Evolutionary conservation across 2,113 vertebrate species (phyloP).

Genomic region (Emberiza fucata): DNA sequence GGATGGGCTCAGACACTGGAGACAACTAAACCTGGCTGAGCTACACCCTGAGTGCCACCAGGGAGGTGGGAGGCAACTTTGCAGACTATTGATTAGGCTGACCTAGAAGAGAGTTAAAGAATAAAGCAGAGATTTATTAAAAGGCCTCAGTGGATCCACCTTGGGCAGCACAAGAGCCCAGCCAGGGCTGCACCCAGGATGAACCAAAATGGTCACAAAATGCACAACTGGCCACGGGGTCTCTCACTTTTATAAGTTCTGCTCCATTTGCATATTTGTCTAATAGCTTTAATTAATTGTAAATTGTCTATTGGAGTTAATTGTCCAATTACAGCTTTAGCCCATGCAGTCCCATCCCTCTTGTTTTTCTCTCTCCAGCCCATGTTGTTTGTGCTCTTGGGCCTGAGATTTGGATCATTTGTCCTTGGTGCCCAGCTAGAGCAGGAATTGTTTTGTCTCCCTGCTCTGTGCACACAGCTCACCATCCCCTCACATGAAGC

Average conservation of each 20-base stretch:
- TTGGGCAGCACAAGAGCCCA: neutral
- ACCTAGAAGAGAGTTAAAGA: neutral
- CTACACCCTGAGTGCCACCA: neutral
- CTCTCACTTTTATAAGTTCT: neutral
- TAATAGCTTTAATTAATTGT: too few relatives aligned
- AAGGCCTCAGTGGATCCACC: neutral
- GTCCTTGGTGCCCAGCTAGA: neutral
- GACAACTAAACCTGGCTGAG: neutral
- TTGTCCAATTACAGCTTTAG: neutral
- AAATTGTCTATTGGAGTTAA: too few relatives aligned
- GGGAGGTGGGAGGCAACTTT: neutral
- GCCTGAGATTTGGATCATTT: neutral
- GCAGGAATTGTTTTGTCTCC: neutral
- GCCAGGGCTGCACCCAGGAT: neutral
- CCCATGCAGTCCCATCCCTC: rapidly evolving
- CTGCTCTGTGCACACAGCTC: neutral
- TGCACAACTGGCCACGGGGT: rapidly evolving
- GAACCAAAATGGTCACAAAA: neutral
- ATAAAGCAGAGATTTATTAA: neutral
- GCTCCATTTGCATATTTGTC: neutral
- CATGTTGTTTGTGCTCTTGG: neutral
- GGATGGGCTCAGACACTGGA: neutral
- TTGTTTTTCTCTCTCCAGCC: neutral
- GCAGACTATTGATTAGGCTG: neutral
- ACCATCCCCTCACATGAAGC: neutral